phyloP scores from a whole-genome alignment of 2,888 invertebrate genomes.

The Eristalis arbustorum region DNA sequence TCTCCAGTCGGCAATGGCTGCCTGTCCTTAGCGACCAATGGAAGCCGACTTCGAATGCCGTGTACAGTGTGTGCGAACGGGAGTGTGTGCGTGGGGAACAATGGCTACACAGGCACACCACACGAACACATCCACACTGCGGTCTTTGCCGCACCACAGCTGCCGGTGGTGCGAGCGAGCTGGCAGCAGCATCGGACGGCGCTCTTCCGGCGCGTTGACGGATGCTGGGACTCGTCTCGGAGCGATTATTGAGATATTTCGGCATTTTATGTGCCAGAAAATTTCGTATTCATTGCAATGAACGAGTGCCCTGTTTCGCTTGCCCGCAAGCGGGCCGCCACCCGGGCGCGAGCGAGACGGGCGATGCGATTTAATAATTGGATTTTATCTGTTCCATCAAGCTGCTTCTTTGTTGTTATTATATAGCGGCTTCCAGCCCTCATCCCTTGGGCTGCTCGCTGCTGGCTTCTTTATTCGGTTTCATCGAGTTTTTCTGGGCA shows the following conservation, averaged over 20 bases:
- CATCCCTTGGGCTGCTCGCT: constrained; percentile 41
- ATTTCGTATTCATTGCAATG: constrained; percentile 80
- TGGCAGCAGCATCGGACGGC: neutral
- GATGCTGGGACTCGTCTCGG: constrained; percentile 39
- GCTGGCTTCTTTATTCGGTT: constrained; percentile 22
- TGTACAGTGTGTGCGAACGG: neutral
- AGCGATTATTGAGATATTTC: constrained; percentile 67
- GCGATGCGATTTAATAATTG: constrained; percentile 79
- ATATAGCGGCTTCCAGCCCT: constrained; percentile 76
- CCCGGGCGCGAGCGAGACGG: constrained; percentile 75
- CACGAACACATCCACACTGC: constrained; percentile 27
- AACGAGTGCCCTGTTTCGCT: constrained; percentile 79
- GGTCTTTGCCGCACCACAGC: constrained; percentile 18
- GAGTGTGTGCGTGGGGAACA: constrained; percentile 8
- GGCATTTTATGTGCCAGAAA: constrained; percentile 71
- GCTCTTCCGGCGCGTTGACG: neutral
- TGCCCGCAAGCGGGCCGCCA: constrained; percentile 73
- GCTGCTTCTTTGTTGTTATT: constrained; percentile 77
- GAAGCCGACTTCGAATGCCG: neutral
- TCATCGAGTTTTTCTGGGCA: neutral
- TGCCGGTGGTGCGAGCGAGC: neutral
- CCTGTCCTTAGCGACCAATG: constrained; percentile 74
- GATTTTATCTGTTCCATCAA: constrained; percentile 80
- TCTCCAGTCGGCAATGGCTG: constrained; percentile 66
- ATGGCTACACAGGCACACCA: constrained; percentile 21